Evolutionary conservation across 2,113 vertebrate species (phyloP).

Genomic region (Oxyruncus cristatus): DNA sequence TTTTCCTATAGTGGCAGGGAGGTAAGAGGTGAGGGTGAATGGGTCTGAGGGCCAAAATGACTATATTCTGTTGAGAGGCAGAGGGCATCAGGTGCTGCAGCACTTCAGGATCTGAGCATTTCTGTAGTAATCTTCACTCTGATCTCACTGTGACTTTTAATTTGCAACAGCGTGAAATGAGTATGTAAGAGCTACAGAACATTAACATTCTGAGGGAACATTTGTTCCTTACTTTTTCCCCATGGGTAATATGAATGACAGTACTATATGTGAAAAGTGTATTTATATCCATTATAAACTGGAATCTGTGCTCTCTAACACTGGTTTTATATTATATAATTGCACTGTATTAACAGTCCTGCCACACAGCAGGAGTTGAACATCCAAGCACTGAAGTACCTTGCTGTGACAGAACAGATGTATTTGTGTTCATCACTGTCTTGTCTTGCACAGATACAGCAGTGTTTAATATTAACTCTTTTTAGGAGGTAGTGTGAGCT

Average conservation of each 20-base stretch:
- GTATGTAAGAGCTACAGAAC: background rate
- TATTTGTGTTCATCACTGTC: background rate
- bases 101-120: background rate
- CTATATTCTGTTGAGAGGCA: background rate
- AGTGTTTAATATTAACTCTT: background rate
- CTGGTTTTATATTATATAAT: background rate
- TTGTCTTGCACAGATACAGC: background rate
- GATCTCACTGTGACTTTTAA: background rate
- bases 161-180: background rate
- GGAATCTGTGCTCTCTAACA: background rate
- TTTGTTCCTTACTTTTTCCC: background rate
- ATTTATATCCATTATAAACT: background rate
- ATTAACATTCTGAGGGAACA: background rate
- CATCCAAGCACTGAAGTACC: background rate
- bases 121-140: background rate
- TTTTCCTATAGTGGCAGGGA: background rate
- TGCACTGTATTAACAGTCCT: background rate
- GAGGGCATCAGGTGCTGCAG: background rate
- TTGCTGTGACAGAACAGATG: background rate
- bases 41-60: background rate
- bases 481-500: background rate
- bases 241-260: background rate
- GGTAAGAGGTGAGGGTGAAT: background rate
- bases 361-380: background rate
- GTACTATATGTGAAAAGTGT: background rate